These are phyloP conservation scores for Sycophila sp. DNA, from an alignment of 1,140 invertebrate genomes.

Conservation along the genomic window DNA sequence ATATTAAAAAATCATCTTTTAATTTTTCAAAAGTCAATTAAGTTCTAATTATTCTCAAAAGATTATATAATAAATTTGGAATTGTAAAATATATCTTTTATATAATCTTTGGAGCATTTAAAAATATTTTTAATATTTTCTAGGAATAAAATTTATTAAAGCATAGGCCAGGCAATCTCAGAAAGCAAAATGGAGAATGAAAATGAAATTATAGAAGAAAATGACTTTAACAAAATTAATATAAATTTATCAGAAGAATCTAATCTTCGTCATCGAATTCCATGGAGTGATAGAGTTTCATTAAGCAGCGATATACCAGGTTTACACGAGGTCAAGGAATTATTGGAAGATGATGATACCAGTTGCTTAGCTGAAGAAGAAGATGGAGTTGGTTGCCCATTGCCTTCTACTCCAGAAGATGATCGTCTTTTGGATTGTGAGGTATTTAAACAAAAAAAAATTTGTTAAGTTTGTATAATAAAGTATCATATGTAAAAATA, in stretches of 20 bases:
- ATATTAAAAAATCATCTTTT: no score
- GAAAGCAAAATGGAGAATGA: conserved; percentile 20
- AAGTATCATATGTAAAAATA: neutral
- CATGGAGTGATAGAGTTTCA: conserved; percentile 60
- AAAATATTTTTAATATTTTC: conserved; percentile 4
- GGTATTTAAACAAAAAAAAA: conserved; percentile 58
- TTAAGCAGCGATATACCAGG: conserved; percentile 60
- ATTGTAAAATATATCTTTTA: no score
- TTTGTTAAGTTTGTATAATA: no score
- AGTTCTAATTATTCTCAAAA: no score
- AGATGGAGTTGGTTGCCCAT: conserved; percentile 81
- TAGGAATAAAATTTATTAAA: no score
- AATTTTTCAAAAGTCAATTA: no score
- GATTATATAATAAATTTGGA: no score
- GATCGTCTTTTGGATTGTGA: conserved; percentile 83
- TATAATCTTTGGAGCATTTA: no score
- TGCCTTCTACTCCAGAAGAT: conserved; percentile 88
- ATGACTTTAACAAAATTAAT: conserved; percentile 36
- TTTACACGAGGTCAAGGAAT: conserved; percentile 63
- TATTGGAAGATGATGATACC: conserved; percentile 70
- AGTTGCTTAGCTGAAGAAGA: conserved; percentile 77
- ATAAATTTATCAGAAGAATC: conserved; percentile 35
- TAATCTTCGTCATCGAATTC: conserved; percentile 58
- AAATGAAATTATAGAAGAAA: conserved; percentile 34
- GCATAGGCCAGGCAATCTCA: neutral